Evolutionary conservation across 2,888 invertebrate genomes (phyloP).

Genomic region (Eristalinus aeneus): DNA sequence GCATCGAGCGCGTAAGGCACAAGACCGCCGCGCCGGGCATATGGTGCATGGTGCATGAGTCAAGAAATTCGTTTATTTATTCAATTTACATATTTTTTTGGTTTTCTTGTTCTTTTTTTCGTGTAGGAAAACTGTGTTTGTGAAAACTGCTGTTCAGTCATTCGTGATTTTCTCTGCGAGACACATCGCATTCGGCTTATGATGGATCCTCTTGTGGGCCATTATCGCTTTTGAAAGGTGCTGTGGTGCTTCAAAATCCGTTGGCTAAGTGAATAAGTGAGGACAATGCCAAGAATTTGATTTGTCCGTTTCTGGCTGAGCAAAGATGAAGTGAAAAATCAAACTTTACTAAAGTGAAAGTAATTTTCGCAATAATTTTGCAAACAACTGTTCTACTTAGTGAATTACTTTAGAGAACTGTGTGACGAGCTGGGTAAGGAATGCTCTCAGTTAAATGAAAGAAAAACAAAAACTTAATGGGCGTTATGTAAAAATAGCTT

Average conservation of each 20-base stretch:
- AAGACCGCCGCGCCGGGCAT: constrained; percentile 14
- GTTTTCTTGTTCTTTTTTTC: constrained; percentile 6
- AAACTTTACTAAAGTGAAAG: background rate
- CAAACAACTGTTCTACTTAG: background rate
- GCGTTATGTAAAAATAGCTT: constrained; percentile 35
- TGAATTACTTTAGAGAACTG: background rate
- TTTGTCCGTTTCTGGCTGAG: constrained; percentile 1
- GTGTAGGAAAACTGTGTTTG: constrained; percentile 23
- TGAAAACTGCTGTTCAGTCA: constrained; percentile 71
- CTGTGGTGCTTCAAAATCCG: background rate
- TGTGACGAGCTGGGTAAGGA: background rate
- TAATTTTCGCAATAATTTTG: background rate
- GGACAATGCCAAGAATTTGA: constrained; percentile 52
- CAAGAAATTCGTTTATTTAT: constrained; percentile 5
- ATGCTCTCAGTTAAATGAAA: background rate
- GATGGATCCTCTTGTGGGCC: constrained; percentile 42
- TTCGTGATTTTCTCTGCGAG: constrained; percentile 72
- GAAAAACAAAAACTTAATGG: constrained; percentile 1
- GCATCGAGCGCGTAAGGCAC: constrained; percentile 30
- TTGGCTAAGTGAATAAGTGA: constrained; percentile 21
- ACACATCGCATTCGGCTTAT: constrained; percentile 65
- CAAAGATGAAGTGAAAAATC: background rate
- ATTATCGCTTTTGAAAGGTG: constrained; percentile 32
- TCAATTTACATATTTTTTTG: constrained; percentile 4
- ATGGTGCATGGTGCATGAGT: constrained; percentile 33